Evolutionary conservation across 2,113 vertebrate genomes (phyloP).

Genomic region (Crotophaga sulcirostris): DNA sequence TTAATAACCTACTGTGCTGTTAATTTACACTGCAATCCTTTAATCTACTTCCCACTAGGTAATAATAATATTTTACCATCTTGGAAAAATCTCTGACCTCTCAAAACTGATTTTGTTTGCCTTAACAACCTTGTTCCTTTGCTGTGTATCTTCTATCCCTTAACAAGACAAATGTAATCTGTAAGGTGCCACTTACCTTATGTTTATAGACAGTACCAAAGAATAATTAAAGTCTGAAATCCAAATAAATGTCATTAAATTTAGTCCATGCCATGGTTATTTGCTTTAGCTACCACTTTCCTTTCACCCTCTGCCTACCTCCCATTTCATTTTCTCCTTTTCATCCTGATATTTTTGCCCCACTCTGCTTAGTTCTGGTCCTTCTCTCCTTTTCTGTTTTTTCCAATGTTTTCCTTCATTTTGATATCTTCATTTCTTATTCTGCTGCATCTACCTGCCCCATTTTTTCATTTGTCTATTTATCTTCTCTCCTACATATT

Average conservation of each 20-base stretch:
- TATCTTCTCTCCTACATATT: background rate
- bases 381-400: background rate
- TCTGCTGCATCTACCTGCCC: background rate
- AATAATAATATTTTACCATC: background rate
- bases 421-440: background rate
- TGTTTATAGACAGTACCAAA: background rate
- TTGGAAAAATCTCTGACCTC: background rate
- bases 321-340: background rate
- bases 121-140: background rate
- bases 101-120: background rate
- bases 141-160: background rate
- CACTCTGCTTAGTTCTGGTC: background rate
- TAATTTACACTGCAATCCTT: background rate
- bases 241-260: background rate
- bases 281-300: background rate
- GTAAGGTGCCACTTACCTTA: background rate
- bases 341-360: background rate
- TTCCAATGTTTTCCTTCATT: background rate
- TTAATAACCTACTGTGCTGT: background rate
- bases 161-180: background rate
- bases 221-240: background rate
- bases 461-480: background rate
- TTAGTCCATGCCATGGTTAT: background rate
- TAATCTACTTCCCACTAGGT: background rate
- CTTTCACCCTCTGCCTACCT: background rate